These are phyloP conservation scores for Apodemia zela DNA, from an alignment of 2,888 invertebrate genomes.

Conservation along the genomic window DNA sequence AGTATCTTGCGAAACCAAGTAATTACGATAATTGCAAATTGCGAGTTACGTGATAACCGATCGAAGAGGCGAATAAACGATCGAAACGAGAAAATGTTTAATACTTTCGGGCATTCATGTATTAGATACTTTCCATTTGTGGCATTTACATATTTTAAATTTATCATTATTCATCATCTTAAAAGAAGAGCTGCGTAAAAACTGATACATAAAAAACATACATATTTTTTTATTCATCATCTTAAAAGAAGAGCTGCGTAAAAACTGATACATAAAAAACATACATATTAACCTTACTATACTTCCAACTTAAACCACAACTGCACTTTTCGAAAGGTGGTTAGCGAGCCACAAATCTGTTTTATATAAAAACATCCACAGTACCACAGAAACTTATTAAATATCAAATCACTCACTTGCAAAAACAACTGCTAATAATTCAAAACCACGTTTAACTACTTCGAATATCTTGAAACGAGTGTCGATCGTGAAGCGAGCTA, in stretches of 20 bases:
- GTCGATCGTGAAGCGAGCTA: neutral
- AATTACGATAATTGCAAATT: too few species aligned
- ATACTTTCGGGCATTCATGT: too few species aligned
- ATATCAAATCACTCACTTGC: neutral
- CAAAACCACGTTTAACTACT: neutral
- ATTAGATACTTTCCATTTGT: too few species aligned
- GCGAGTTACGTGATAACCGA: too few species aligned
- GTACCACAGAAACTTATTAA: neutral
- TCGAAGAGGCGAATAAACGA: too few species aligned
- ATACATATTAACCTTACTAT: neutral
- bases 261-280: neutral
- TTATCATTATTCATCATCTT: neutral
- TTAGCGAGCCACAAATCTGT: neutral
- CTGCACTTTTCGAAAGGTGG: neutral
- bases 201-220: too few species aligned
- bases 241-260: neutral
- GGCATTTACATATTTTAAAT: neutral
- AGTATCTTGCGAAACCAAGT: too few species aligned
- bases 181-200: neutral
- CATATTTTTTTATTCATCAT: too few species aligned
- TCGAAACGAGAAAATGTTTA: too few species aligned
- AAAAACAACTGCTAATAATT: neutral
- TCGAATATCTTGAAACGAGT: conserved; percentile 8
- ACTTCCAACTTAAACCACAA: neutral
- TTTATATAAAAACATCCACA: neutral